phyloP scores from a whole-genome alignment of 2,888 invertebrate genomes.

The Cryptocheilus praepositus region DNA sequence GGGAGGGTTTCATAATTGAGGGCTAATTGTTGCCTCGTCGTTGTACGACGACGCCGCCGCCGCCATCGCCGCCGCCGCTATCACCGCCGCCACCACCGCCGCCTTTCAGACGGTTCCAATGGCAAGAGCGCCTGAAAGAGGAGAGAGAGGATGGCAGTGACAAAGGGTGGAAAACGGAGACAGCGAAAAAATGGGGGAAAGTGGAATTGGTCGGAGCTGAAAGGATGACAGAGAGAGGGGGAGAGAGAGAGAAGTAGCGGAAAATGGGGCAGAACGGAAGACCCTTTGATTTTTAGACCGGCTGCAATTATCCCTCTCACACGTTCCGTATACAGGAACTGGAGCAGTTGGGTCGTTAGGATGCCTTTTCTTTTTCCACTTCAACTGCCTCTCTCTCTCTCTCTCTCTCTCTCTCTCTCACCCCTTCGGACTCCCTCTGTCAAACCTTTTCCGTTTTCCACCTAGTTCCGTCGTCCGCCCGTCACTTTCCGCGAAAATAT shows the following conservation, averaged over 20 bases:
- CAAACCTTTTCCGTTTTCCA: no score
- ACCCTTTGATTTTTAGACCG: constrained; percentile 53
- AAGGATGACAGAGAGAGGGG: constrained; percentile 25
- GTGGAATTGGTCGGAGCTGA: constrained; percentile 18
- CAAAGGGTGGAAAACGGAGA: constrained; percentile 21
- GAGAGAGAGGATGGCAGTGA: constrained; percentile 6
- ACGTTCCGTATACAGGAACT: constrained; percentile 55
- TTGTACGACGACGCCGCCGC: not conserved
- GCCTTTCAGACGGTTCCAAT: constrained; percentile 14
- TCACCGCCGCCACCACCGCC: no score
- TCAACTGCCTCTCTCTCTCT: not conserved
- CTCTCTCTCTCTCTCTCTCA: not conserved
- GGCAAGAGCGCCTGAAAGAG: constrained; percentile 12
- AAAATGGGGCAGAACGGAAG: constrained; percentile 35
- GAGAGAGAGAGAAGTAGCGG: not conserved
- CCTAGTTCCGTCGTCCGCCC: constrained; percentile 3
- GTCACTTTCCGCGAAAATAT: constrained; percentile 38
- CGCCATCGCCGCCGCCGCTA: no score
- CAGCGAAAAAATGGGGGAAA: constrained; percentile 26
- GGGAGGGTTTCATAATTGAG: constrained; percentile 55
- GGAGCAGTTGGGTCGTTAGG: constrained; percentile 53
- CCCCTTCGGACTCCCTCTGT: no score
- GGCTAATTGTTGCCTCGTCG: constrained; percentile 50
- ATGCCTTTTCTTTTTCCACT: constrained; percentile 30
- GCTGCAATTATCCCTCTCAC: constrained; percentile 56